Conservation (phyloP, 2,888 invertebrate genomes). For the Ornithoptera priamus region DNA sequence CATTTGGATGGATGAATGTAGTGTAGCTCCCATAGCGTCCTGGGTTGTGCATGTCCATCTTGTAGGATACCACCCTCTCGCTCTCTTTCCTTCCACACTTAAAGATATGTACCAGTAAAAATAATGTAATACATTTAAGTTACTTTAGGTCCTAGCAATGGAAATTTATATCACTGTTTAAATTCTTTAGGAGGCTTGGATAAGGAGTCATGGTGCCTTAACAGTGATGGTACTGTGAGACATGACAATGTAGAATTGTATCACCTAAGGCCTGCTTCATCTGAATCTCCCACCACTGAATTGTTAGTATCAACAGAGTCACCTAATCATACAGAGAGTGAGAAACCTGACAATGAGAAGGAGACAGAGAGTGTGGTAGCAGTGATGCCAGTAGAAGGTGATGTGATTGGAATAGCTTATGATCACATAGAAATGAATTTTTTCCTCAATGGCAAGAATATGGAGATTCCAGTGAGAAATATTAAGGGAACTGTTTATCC, state of each 20-base stretch:
- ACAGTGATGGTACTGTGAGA: constrained; percentile 92
- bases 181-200: constrained; percentile 86
- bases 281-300: constrained; percentile 69
- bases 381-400: constrained; percentile 91
- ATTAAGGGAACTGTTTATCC: constrained; percentile 95
- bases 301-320: constrained; percentile 64
- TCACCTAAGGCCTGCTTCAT: constrained; percentile 76
- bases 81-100: too few species aligned
- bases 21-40: too few species aligned
- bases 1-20: too few species aligned
- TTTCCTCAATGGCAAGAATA: constrained; percentile 93
- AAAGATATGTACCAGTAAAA: background rate
- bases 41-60: too few species aligned
- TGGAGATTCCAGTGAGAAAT: constrained; percentile 91
- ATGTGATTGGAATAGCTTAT: constrained; percentile 95
- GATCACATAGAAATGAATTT: constrained; percentile 98
- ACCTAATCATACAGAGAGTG: constrained; percentile 56
- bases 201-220: constrained; percentile 95
- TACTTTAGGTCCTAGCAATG: too few species aligned
- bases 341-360: constrained; percentile 56
- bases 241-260: constrained; percentile 91
- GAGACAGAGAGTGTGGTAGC: constrained; percentile 42
- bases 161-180: background rate
- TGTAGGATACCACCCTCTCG: too few species aligned
- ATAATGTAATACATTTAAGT: too few species aligned